A percentile compares a stretch with the other conserved stretches of the same genome.
These are phyloP conservation scores for Parapsyche elsis DNA, from an alignment of 1,140 invertebrate genomes.

Conservation along the genomic window DNA sequence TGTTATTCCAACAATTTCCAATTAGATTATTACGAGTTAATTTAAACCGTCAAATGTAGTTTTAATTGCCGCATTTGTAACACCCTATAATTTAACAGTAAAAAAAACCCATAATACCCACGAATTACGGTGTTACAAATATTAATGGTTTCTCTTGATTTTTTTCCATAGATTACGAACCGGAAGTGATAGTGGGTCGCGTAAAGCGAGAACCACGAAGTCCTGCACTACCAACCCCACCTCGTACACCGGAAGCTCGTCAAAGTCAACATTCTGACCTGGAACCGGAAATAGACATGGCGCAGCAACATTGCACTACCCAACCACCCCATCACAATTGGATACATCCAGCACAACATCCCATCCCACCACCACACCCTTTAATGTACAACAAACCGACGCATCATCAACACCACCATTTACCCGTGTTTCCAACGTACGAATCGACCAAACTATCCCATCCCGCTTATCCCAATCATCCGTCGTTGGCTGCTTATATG, in stretches of 20 bases:
- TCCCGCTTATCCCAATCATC: conserved; percentile 55
- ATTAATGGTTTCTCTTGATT: conserved; percentile 1
- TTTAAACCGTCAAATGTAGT: too few relatives aligned
- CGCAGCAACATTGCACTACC: conserved; percentile 50
- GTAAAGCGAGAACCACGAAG: conserved; percentile 74
- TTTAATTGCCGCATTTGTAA: too few relatives aligned
- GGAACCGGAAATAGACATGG: conserved; percentile 43
- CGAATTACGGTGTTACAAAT: background rate
- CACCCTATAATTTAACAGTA: too few relatives aligned
- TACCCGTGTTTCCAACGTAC: conserved; percentile 57
- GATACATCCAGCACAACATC: conserved; percentile 54
- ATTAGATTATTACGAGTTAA: too few relatives aligned
- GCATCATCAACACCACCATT: conserved; percentile 46
- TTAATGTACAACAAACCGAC: conserved; percentile 48
- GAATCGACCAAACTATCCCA: conserved; percentile 57
- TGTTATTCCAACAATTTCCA: too few relatives aligned
- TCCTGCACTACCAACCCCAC: conserved; percentile 76
- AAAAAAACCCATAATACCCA: too few relatives aligned
- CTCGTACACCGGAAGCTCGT: conserved; percentile 73
- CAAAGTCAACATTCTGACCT: conserved; percentile 46
- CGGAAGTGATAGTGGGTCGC: conserved; percentile 60
- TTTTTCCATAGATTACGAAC: conserved; percentile 9
- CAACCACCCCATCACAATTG: conserved; percentile 55
- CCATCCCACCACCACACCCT: conserved; percentile 32
- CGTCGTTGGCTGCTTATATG: conserved; percentile 62